Base-by-base conservation (phyloP, 1,140 invertebrate genomes). In the Leptoteleia sp. region DNA sequence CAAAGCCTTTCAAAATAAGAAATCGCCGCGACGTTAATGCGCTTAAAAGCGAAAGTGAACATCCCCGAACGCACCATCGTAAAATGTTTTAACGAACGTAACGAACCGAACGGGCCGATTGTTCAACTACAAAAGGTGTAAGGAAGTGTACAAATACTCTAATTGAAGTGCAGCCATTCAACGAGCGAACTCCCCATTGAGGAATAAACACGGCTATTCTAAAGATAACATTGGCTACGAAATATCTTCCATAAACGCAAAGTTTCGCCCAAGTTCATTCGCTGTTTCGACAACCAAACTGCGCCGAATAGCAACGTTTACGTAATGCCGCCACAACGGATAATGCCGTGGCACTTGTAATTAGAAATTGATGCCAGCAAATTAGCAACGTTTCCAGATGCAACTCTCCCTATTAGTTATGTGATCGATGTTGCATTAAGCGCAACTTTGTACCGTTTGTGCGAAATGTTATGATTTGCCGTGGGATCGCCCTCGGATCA, bases 231-330 rank as follows among this genome's bases (percentile, higher is more conserved):
- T 45, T 45, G 11, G 15, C 50, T 12, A n/a, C 3, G 25, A 67
- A 55, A 55, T 55, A 67, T 67, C 50, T 67, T 67, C 50, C 31
- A 47, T 38, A 47, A 67, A 37, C 15, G 47, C n/a, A 37, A 65
- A 54, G 40, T 67, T 67, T 67, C 19, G 16, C 11, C 8, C n/a
- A 65, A 67, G 64, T 67, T 67, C 13, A 47, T 52, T 65, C 27
- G 50, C 17, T 67, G 50, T 45, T 67, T 17, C 25, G 37, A 67
- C 40, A 67, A 17, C 17, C 55, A 29, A 55, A 45, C 48, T 55
- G 11, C 37, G 47, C 13, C 29, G 17, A 55, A 55, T 47, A 35
- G 12, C 25, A 19, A 16, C 38, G 31, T 68, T 45, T 48, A 48
- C 35, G 25, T 40, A 54, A 33, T 43, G 9, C 13, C 43, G 33